Base-by-base conservation (phyloP, 2,888 invertebrate species). In the Acleris literana region DNA sequence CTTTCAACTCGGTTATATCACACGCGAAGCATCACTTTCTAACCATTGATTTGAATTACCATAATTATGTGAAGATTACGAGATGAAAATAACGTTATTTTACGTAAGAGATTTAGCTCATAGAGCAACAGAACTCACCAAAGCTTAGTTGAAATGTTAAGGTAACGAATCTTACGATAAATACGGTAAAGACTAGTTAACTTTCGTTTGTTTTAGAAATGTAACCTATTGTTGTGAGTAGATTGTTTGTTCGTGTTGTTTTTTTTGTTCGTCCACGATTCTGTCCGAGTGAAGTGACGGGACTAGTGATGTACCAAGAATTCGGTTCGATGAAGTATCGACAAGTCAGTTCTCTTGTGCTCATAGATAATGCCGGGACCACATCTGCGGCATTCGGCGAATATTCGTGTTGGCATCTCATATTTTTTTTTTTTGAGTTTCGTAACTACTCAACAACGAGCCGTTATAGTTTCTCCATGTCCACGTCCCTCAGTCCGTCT, bases 1-100 rank as follows among this genome's bases (percentile, higher is more conserved):
- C 87, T 90, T 84, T 88, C 85, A 86, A 88, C 83, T 82, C 78
- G 70, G 71, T 90, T 88, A 89, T 83, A 85, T 86, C 86, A 88
- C 75, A 77, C 70, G 71, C 70, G 29, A 52, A 70, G 71, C 73
- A 76, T 80, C 81, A 85, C 90, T 90, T 92, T 91, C 87, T 82
- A 81, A 70, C 69, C 64, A 66, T 72, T 75, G 69, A 71, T 70
- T 78, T 77, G 68, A 71, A 71, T 79, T 78, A 72, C 67, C 74
- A 77, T 77, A 72, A 70, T 72, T 66, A 58, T 55, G 49, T 49
- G 18, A 59, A 54, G 61, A 66, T 69, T 69, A 69, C 66, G 65
- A 59, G 63, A 63, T 49, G 57, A 56, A 52, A 60, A 48, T 66
- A 39, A 39, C 13, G 39, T 61, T 56, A 52, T 62, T 66, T 65